Evolutionary conservation across 2,797 vertebrate genomes (phyloP).

Genomic region (Percopsis omiscomaycus): DNA sequence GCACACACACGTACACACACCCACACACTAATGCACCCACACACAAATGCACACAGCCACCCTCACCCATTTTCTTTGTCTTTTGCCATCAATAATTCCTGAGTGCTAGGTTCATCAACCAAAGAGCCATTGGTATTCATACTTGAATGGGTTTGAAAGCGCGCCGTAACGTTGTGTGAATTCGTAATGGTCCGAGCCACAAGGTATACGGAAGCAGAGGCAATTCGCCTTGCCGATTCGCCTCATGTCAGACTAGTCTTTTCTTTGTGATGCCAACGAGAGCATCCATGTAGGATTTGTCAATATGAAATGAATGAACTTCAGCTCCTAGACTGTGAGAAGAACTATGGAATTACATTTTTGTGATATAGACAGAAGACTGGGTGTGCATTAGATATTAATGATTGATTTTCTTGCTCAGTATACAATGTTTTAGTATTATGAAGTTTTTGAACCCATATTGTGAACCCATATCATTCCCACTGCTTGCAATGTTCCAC

Average conservation of each 20-base stretch:
- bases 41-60: background rate
- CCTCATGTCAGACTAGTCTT: background rate
- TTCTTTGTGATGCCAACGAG: background rate
- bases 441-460: too few species aligned
- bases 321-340: background rate
- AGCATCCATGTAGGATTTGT: background rate
- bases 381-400: too few species aligned
- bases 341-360: background rate
- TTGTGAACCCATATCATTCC: too few species aligned
- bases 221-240: constrained; percentile 7
- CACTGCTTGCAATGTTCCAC: too few species aligned
- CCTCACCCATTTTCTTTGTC: background rate
- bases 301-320: background rate
- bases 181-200: constrained; percentile 28
- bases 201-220: background rate
- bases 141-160: constrained; percentile 30
- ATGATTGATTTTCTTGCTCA: too few species aligned
- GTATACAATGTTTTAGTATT: too few species aligned
- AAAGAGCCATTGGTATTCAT: constrained; percentile 26
- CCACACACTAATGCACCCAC: background rate
- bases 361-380: too few species aligned
- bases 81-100: constrained; percentile 24
- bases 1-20: background rate
- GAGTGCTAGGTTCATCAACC: constrained; percentile 21
- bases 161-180: constrained; percentile 19